Evolutionary conservation across 1,140 invertebrate genomes (phyloP).

Genomic region (Drosophila virilis): DNA sequence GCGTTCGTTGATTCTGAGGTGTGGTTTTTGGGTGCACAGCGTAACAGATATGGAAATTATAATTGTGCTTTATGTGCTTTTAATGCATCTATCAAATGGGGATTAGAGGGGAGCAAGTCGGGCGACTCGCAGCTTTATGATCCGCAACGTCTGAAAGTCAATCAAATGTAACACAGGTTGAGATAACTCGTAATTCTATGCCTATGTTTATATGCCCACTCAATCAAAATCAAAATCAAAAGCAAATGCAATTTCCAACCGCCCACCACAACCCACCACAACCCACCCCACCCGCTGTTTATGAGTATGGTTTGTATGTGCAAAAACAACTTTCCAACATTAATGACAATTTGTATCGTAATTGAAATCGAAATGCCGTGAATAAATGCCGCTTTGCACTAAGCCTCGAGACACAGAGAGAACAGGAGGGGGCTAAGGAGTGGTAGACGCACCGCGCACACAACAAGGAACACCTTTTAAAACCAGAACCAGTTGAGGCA

Average conservation of each 20-base stretch:
- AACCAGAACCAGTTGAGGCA: constrained; percentile 63
- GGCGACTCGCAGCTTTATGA: constrained; percentile 49
- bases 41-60: constrained; percentile 71
- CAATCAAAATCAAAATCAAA: constrained; percentile 50
- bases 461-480: constrained; percentile 76
- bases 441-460: constrained; percentile 37
- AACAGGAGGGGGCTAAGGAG: neutral
- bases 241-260: constrained; percentile 45
- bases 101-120: neutral
- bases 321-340: constrained; percentile 82
- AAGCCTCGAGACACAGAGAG: constrained; percentile 51
- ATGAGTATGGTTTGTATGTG: constrained; percentile 45
- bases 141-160: constrained; percentile 66
- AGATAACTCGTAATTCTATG: constrained; percentile 54
- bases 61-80: constrained; percentile 76
- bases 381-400: constrained; percentile 83
- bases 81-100: constrained; percentile 47
- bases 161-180: constrained; percentile 76
- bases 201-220: constrained; percentile 40
- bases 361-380: constrained; percentile 83
- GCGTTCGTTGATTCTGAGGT: constrained; percentile 58
- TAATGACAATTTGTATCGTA: constrained; percentile 83
- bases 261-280: neutral
- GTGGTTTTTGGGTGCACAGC: constrained; percentile 74
- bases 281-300: constrained; percentile 2